These are phyloP conservation scores for Muscicapa striata DNA, from an alignment of 2,797 vertebrate genomes.

Conservation along the genomic window DNA sequence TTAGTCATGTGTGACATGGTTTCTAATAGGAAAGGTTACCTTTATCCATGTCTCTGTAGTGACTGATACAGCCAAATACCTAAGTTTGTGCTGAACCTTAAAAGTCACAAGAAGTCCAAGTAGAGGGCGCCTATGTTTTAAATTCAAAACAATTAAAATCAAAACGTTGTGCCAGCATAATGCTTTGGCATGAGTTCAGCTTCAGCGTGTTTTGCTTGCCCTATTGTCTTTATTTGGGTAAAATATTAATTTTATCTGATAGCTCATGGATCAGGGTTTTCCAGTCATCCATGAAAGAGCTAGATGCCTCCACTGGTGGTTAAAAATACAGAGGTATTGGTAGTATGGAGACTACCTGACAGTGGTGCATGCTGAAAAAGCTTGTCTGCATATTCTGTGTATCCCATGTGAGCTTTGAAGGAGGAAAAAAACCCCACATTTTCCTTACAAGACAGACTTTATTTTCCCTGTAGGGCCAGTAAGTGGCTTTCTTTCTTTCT, in stretches of 20 bases:
- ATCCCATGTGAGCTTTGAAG: background rate
- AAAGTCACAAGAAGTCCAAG: background rate
- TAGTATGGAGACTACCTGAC: background rate
- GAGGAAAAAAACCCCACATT: background rate
- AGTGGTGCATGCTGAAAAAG: background rate
- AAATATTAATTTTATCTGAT: background rate
- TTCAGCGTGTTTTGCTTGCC: background rate
- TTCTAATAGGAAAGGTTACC: background rate
- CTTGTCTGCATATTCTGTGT: background rate
- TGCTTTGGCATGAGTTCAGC: background rate
- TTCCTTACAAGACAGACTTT: background rate
- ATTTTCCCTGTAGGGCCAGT: background rate
- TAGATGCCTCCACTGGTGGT: background rate
- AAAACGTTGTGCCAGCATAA: background rate
- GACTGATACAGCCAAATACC: background rate
- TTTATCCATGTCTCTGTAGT: background rate
- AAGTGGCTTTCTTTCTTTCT: background rate
- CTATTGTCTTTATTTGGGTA: background rate
- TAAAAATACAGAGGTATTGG: background rate
- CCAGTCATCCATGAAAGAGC: background rate
- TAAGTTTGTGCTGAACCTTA: background rate
- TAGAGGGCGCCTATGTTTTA: background rate
- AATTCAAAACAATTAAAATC: background rate
- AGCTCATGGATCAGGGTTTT: background rate
- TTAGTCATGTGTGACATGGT: background rate